Percentiles rank a stretch among this genome's conserved stretches.
These are phyloP conservation scores for Autographa pulchrina DNA, from an alignment of 2,888 invertebrate genomes.

Conservation along the genomic window DNA sequence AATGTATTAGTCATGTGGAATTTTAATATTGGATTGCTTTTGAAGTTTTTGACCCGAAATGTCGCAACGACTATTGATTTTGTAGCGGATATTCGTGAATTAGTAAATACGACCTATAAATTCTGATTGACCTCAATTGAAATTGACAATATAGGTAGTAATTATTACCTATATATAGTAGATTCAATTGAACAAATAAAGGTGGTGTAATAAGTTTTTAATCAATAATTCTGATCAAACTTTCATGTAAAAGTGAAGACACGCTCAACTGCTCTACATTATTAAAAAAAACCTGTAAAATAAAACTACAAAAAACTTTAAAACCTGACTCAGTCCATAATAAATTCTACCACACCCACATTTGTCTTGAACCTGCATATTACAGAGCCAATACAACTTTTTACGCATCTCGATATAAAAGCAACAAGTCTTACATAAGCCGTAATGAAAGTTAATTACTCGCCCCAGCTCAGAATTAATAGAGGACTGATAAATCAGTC, in stretches of 20 bases:
- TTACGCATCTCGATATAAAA: conserved; percentile 42
- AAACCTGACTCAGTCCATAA: conserved; percentile 26
- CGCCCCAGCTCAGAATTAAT: conserved; percentile 62
- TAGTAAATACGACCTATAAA: background rate
- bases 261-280: background rate
- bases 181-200: background rate
- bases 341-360: conserved; percentile 48
- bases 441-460: conserved; percentile 75
- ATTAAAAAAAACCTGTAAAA: background rate
- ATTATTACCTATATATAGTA: background rate
- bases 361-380: conserved; percentile 42
- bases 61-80: background rate
- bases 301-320: background rate
- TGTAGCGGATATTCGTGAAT: background rate
- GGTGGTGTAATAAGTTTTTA: background rate
- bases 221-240: background rate
- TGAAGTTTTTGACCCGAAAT: background rate
- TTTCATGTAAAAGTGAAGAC: background rate
- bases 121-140: background rate
- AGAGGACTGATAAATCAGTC: conserved; percentile 83
- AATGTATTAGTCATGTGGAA: conserved; percentile 1
- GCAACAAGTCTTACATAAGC: conserved; percentile 55
- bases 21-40: background rate
- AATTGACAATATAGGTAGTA: background rate
- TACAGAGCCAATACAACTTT: conserved; percentile 38